Base-by-base conservation (phyloP, 2,888 invertebrate species). In the Candidula unifasciata region DNA sequence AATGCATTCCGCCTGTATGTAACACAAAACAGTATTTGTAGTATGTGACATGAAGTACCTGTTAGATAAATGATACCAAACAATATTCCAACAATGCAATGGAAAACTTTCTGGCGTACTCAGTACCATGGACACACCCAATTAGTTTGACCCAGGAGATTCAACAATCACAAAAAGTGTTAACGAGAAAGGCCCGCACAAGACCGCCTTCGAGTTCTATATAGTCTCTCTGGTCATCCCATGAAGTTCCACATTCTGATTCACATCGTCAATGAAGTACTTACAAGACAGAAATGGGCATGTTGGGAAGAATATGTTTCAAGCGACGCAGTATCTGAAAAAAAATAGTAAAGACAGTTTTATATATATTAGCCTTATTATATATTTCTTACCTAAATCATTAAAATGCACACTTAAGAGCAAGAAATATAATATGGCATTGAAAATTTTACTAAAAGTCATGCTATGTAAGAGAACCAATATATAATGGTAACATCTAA, bases 201-300 rank as follows among this genome's bases (percentile, higher is more conserved):
- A 74, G 97, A 96, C 99, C 99, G 99, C 24, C 97, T n/a, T 97
- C 95, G 97, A 96, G 93, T 98, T 96, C 97, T n/a, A 99, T 99
- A 94, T 98, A 99, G 93, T 98, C 98, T 73, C 98, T 95, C 94
- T 99, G 99, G 93, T 99, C 98, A 82, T 96, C 96, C 99, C 99
- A 99, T 94, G 99, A 99, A 92, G 97, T n/a, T 97, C 96, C 98
- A 99, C 99, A 99, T 99, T 87, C 99, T 96, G 86, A 99, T 95
- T 1, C 99, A n/a, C 99, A 95, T 99, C 99, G 95, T 99, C 99
- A 87, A 99, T 95, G 95, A 99, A 90, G 99, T 99, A 90, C 98
- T 98, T 93, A 99, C 98, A 86, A 99, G 96, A 94, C 99, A 99
- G 87, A 99, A 95, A 88, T 99, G 96, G 24, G 99, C 99, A 98